These are phyloP conservation scores for Lycophotia porphyrea DNA, from an alignment of 2,888 invertebrate species.

Conservation along the genomic window DNA sequence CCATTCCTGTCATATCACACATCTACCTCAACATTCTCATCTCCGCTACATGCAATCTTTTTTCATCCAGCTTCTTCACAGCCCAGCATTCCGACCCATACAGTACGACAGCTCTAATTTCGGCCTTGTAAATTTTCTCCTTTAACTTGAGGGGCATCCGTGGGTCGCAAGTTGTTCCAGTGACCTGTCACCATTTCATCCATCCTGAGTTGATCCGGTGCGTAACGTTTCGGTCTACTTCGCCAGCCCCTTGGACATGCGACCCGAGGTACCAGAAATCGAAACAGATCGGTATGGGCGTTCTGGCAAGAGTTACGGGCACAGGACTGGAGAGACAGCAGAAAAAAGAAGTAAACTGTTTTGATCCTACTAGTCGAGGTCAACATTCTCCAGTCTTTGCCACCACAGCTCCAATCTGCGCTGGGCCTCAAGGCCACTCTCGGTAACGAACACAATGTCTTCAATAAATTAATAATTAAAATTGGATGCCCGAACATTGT, in stretches of 20 bases:
- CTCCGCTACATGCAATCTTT: too few relatives aligned
- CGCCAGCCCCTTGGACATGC: neutral
- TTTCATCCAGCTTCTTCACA: too few relatives aligned
- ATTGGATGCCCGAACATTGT: neutral
- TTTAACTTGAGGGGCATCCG: too few relatives aligned
- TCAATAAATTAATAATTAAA: conserved; percentile 4
- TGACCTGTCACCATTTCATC: too few relatives aligned
- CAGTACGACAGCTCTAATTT: too few relatives aligned
- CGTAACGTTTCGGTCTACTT: neutral
- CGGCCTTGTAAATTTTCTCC: too few relatives aligned
- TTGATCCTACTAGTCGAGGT: neutral
- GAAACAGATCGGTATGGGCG: neutral
- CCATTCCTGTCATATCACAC: too few relatives aligned
- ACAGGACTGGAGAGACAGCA: neutral
- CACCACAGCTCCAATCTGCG: neutral
- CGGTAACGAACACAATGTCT: neutral
- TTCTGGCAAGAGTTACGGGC: too few relatives aligned
- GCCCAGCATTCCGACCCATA: too few relatives aligned
- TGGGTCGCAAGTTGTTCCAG: too few relatives aligned
- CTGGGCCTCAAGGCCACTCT: neutral
- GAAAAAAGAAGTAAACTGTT: neutral
- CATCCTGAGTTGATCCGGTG: too few relatives aligned
- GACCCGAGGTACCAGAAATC: neutral
- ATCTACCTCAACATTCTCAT: too few relatives aligned
- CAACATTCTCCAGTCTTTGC: neutral